Evolutionary conservation across 2,888 invertebrate species (phyloP), one percentile per base, ranked within the genome.

Genomic region (Muschampia plurimacula): DNA sequence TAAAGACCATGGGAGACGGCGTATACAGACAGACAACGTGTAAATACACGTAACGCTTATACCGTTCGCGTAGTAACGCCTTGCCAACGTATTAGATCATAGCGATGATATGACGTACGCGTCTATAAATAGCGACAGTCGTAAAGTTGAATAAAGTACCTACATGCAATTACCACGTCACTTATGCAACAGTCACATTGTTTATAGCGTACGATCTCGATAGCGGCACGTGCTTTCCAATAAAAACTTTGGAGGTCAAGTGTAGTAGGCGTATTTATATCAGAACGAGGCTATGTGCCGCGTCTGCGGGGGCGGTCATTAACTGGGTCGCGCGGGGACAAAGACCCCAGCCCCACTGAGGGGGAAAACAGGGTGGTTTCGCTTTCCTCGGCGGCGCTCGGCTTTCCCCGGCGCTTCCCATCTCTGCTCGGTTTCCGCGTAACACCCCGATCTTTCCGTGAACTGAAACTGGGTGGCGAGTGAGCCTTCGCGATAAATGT

Each of bases 161-260:
- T 57, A 68, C 67, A 65, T 73, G 73, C 75, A 73, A 74, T 69
- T 64, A 73, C 70, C 63, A 44, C 67, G 67, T 72, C 72, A 67
- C 72, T 72, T 72, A 72, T 67, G 72, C 72, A 72, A 67, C 62
- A 52, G 67, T 70, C 64, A 73, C 84, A 88, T 86, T 89, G 88
- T 91, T 91, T 89, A 89, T 89, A 87, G 87, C 83, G 86, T 81
- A 85, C 87, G 86, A 84, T 90, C 88, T 89, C 86, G 85, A 85
- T 86, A 85, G 84, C 84, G 84, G 89, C 92, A 91, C 92, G 91
- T 93, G 93, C 86, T 91, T 91, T 92, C 89, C 91, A 92, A 93
- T 93, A 93, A 93, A 93, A 94, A 93, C 90, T 93, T 93, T 93
- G 88, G 93, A 93, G 93, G 93, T 94, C 93, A 94, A 94, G 93